Conservation (phyloP, 2,113 vertebrate species). For the Gavialis gangeticus region DNA sequence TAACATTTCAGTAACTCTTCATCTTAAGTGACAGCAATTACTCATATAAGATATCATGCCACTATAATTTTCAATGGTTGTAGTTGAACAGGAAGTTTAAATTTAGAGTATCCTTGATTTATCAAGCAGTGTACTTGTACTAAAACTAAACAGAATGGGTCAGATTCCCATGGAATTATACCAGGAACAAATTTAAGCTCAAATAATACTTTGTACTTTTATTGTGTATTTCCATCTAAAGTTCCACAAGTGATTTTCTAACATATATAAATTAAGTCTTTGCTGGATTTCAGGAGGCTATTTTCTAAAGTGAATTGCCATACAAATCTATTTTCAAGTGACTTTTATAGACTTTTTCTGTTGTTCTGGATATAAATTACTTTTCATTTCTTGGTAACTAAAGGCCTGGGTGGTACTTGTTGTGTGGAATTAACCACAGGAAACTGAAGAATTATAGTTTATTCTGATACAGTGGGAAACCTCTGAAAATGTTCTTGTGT, state of each 20-base stretch:
- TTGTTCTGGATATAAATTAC: constrained; percentile 57
- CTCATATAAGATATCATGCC: not conserved
- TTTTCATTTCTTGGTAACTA: constrained; percentile 45
- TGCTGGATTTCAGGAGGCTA: constrained; percentile 33
- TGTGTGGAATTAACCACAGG: constrained; percentile 31
- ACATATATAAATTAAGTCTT: constrained; percentile 47
- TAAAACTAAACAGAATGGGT: constrained; percentile 18
- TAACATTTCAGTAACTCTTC: not conserved
- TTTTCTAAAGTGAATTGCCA: constrained; percentile 31
- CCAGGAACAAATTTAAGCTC: constrained; percentile 27
- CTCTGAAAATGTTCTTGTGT: not conserved
- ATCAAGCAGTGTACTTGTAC: not conserved
- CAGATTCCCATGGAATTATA: constrained; percentile 24
- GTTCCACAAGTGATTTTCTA: constrained; percentile 25
- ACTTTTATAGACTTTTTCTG: not conserved
- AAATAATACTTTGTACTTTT: constrained; percentile 45
- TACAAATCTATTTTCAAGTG: constrained; percentile 37
- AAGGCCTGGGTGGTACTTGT: constrained; percentile 39
- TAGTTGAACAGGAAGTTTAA: not conserved
- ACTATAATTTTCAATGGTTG: not conserved
- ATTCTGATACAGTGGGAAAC: constrained; percentile 14
- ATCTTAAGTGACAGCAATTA: not conserved
- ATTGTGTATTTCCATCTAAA: constrained; percentile 24
- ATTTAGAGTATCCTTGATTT: not conserved
- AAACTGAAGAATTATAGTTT: constrained; percentile 45